These are phyloP conservation scores for Noctua fimbriata DNA, from an alignment of 2,888 invertebrate genomes.

Conservation along the genomic window DNA sequence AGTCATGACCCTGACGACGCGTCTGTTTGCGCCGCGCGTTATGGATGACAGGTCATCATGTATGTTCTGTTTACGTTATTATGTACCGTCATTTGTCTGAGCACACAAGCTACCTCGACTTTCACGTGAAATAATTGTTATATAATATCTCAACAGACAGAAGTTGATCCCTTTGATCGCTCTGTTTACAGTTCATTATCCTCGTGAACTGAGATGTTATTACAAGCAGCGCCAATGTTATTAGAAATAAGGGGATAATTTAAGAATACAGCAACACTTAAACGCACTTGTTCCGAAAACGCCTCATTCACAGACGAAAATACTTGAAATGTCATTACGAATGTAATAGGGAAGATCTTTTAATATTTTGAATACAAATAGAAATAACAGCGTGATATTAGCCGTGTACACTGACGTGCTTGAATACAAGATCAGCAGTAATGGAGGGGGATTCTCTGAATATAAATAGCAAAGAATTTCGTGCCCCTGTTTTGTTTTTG, in stretches of 20 bases:
- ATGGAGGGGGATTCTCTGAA: constrained; percentile 30
- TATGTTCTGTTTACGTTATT: constrained; percentile 7
- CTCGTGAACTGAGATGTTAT: neutral
- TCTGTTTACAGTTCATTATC: constrained; percentile 13
- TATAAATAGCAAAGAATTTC: constrained; percentile 39
- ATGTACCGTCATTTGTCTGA: constrained; percentile 21
- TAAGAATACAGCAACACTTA: constrained; percentile 29
- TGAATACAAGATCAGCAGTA: constrained; percentile 47
- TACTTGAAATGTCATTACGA: constrained; percentile 44
- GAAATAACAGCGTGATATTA: constrained; percentile 39
- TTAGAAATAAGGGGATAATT: constrained; percentile 50
- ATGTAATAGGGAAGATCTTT: constrained; percentile 49
- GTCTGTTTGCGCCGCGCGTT: constrained; percentile 30
- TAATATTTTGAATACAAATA: constrained; percentile 43
- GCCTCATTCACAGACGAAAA: constrained; percentile 25
- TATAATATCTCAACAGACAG: constrained; percentile 8
- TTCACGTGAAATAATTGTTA: neutral
- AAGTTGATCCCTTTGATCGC: constrained; percentile 27
- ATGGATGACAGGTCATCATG: constrained; percentile 29
- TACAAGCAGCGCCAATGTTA: constrained; percentile 5
- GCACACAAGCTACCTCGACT: constrained; percentile 9
- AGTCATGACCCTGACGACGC: constrained; percentile 42
- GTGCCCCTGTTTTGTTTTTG: constrained; percentile 40
- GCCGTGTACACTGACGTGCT: constrained; percentile 31
- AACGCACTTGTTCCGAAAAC: constrained; percentile 37